Evolutionary conservation across 2,888 invertebrate species (phyloP), one percentile per base, ranked within the genome.

Genomic region (Drosophila sordidula): DNA sequence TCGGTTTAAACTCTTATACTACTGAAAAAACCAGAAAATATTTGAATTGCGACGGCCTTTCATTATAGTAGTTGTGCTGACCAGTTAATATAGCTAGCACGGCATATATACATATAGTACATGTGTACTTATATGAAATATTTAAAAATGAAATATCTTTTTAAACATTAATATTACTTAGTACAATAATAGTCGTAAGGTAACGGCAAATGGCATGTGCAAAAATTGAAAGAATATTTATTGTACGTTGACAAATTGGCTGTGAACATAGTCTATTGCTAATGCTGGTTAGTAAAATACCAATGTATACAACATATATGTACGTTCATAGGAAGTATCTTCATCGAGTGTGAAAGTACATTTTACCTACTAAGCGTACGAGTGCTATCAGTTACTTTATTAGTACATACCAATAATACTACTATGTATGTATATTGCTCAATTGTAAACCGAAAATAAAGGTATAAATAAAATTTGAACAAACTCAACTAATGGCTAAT

Each of bases 221-320:
- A 75, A 68, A 68, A 61, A 57, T 44, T 18, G 41, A 57, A 49
- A 63, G 36, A 69, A 69, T 70, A 77, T 64, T 56, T 49, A 67
- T 49, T 80, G 52, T 73, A 77, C 38, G 70, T 85, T 76, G 76
- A 77, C 55, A 54, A 80, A 87, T 87, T 78, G 84, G 78, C 81
- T 82, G 87, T 87, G 84, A 82, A 75, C 63, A 84, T 62, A 62
- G 49, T 81, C 42, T 65, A 63, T 75, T 57, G 72, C 70, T 78
- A 70, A 41, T 49, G 65, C 71, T 71, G 44, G 38, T 50, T 50
- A 65, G 16, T 49, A 54, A 42, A 45, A 45, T 18, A 55, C 39
- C 29, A 5, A 50, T 22, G 8, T 5, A 45, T 41, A 50, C 34
- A 36, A 42, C 16, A 44, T 32, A 47, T 29, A 29, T 39, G 36